Evolutionary conservation across 2,797 vertebrate species (phyloP).

Genomic region (Danio albolineatus): DNA sequence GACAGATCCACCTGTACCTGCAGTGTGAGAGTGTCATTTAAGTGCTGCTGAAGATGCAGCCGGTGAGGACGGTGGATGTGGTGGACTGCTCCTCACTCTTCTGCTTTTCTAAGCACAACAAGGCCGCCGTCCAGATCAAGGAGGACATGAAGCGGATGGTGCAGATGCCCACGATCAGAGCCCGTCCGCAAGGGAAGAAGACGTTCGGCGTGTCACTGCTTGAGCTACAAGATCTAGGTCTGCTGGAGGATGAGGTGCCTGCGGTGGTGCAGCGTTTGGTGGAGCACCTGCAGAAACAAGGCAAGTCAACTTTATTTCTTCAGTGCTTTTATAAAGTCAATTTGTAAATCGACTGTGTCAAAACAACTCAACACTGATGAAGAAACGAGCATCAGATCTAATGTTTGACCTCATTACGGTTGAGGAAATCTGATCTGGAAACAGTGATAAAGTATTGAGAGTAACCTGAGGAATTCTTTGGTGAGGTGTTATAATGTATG

Average conservation of each 20-base stretch:
- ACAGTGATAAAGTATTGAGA: constrained; percentile 26
- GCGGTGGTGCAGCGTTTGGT: constrained; percentile 83
- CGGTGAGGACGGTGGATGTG: constrained; percentile 56
- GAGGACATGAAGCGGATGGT: constrained; percentile 92
- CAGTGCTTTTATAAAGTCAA: no score
- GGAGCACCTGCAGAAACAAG: constrained; percentile 83
- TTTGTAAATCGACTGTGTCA: no score
- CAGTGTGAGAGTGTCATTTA: constrained; percentile 1
- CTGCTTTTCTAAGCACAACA: constrained; percentile 86
- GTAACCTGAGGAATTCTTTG: constrained; percentile 19
- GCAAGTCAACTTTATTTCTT: constrained; percentile 70
- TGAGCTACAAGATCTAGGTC: constrained; percentile 81
- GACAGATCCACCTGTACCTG: constrained; percentile 14
- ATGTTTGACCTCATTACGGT: not conserved
- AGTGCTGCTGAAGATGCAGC: constrained; percentile 42
- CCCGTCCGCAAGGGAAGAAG: constrained; percentile 67
- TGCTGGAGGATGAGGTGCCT: constrained; percentile 83
- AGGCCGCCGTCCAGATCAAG: constrained; percentile 83
- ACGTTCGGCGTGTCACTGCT: constrained; percentile 80
- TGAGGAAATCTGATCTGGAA: constrained; percentile 21
- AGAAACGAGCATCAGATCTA: no score
- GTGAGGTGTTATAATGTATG: not conserved
- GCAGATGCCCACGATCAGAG: constrained; percentile 77
- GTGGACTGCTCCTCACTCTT: constrained; percentile 73
- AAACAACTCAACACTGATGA: no score